Base-by-base conservation (phyloP, 1,140 invertebrate species). In the Platorchestia sp. region DNA sequence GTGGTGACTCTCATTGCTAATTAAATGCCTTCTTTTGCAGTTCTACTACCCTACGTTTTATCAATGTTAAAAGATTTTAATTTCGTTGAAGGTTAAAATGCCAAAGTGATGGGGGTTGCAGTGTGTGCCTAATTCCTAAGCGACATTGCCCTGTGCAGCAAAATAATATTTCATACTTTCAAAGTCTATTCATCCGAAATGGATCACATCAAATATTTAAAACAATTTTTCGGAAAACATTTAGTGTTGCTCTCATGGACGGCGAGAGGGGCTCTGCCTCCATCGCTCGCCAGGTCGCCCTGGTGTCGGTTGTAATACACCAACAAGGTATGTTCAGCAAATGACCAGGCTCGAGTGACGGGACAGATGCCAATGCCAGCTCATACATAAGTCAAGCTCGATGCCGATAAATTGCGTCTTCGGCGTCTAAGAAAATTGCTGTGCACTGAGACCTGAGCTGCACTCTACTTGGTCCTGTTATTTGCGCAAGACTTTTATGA, bases 321-420 rank as follows among this genome's bases (percentile, higher is more conserved):
- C 87, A 42, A 27, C 41, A 75, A 75, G 59, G 27, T 75, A 75
- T 75, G 14, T 22, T 75, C 59, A 90, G 87, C 22, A 42, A 90
- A 90, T 5, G 44, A 90, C 41, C 44, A 41, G 91, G 41, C 43
- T 42, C 27, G 91, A 45, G 43, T 93, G 91, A 93, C 44, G 91
- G 47, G 91, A 93, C 91, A 45, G 43, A 47, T 93, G 87, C 91
- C 91, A n/a, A 36, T 93, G 44, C 91, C 43, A 42, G 87, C 91
- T 93, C 91, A 93, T 93, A 93, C 91, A 93, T 93, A 93, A 45
- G 7, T 45, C 44, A 93, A 44, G 7, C 44, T 93, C 43, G 43
- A 93, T 45, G 45, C 43, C 44, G 45, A 93, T 93, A 93, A 93
- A 93, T 93, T 93, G 43, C 36, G 19, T 45, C 45, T 93, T 93